Conservation (phyloP, 2,113 vertebrate species). For the Dipodomys stephensi region DNA sequence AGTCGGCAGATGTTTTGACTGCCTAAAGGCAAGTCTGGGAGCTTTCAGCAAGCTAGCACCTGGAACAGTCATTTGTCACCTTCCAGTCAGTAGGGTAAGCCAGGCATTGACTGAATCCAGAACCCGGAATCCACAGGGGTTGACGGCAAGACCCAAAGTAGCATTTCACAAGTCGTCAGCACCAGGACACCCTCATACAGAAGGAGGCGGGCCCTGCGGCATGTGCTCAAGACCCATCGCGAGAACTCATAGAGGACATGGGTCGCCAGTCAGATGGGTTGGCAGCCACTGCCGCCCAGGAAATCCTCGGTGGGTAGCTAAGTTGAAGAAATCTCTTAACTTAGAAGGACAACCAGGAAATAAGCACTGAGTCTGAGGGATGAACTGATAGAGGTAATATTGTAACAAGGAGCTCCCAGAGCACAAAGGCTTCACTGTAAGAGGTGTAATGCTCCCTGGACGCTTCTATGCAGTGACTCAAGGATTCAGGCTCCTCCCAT, state of each 20-base stretch:
- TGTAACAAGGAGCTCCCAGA: not conserved
- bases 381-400: not conserved
- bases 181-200: not conserved
- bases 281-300: too few species aligned
- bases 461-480: not conserved
- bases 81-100: not conserved
- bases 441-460: not conserved
- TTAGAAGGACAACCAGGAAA: not conserved
- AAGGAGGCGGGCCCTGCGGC: not conserved
- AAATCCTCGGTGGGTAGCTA: too few species aligned
- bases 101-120: not conserved
- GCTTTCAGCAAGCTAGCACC: not conserved
- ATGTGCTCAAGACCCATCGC: accelerated
- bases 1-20: slow-evolving; percentile 6
- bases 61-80: slow-evolving; percentile 18
- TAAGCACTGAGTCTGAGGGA: not conserved
- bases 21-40: not conserved
- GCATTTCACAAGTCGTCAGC: not conserved
- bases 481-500: not conserved
- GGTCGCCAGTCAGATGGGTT: too few species aligned
- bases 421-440: too few species aligned
- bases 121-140: not conserved
- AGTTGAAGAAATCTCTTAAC: not conserved
- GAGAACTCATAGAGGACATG: not conserved
- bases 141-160: not conserved